phyloP scores from a whole-genome alignment of 2,113 vertebrate genomes.

The Takifugu bimaculatus region DNA sequence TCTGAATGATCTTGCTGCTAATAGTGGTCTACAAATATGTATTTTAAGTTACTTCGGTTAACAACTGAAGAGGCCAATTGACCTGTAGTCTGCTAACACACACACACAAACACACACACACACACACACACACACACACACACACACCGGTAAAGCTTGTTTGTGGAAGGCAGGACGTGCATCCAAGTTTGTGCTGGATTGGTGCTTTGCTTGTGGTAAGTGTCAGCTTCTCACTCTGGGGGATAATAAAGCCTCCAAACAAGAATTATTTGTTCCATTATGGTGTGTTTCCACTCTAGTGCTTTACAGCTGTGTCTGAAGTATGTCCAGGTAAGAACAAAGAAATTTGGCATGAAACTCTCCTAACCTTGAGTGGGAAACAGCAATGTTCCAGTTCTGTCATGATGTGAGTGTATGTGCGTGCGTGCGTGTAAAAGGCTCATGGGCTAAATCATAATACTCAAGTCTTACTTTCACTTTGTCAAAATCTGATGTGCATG shows the following conservation, averaged over 20 bases:
- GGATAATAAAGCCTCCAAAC: slow-evolving; percentile 42
- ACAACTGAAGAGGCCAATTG: too few relatives aligned
- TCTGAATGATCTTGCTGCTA: too few relatives aligned
- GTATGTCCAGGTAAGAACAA: slow-evolving; percentile 28
- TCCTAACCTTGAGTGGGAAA: slow-evolving; percentile 13
- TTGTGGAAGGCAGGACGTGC: too few relatives aligned
- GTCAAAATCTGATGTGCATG: neutral
- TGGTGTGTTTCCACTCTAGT: slow-evolving; percentile 52
- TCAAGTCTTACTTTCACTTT: slow-evolving; percentile 11
- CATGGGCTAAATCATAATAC: too few relatives aligned
- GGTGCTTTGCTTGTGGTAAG: slow-evolving; percentile 34
- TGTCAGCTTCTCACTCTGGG: slow-evolving; percentile 26
- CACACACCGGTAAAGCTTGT: neutral
- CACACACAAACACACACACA: too few relatives aligned
- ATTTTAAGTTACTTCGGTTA: too few relatives aligned
- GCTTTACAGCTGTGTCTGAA: slow-evolving; percentile 30
- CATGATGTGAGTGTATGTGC: slow-evolving; percentile 19
- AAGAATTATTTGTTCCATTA: slow-evolving; percentile 66
- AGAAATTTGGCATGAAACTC: slow-evolving; percentile 1
- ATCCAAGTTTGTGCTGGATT: neutral
- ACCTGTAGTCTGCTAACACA: too few relatives aligned
- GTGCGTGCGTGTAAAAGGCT: slow-evolving; percentile 7
- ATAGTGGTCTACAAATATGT: too few relatives aligned
- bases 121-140: neutral
- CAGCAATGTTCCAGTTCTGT: slow-evolving; percentile 29